Evolutionary conservation across 2,113 vertebrate genomes (phyloP), one percentile per base, ranked within the genome.

Genomic region (Leucoraja erinaceus): DNA sequence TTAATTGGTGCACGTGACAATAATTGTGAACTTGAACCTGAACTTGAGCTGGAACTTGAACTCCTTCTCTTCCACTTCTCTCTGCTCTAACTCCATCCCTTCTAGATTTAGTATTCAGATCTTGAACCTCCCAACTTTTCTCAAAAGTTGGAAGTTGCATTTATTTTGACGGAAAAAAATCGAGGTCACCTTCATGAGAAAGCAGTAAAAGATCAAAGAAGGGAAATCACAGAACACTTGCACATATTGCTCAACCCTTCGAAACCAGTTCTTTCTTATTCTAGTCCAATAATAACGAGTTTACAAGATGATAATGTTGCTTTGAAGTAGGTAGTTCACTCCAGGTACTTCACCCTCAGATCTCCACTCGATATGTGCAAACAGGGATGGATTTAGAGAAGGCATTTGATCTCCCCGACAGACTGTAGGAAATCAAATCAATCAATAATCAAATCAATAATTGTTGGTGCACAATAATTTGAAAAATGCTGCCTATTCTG

Each of bases 191-290:
- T 33, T 31, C 83, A 56, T 88, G 83, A n/a, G 59, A 88, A 63
- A 31, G 28, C 56, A n/a, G 12, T 61, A 86, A 81, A 31, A 31
- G 59, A 88, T 88, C 83, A 88, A 88, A 88, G 83, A 66, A 61
- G 59, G 56, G 6, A 66, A 56, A 63, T 66, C 28, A 88, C 25
- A 66, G 59, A 47, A 47, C 12, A 3, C 28, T 63, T 88, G 81
- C 56, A 28, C 12, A 86, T 61, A 59, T 61, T 59, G 61, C 25
- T 59, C 12, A 59, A 66, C n/a, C 6, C 61, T 63, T 61, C 2
- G 16, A 66, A 16, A 66, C 14, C 16, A 59, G 28, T 7, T 33
- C 6, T 18, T 63, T 66, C 14, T 83, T 3, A 63, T 31, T 88
- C 59, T 1, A 7, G 59, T 63, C 83, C 70, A 72, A n/a, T 14